A percentile compares a stretch with the other conserved stretches of the same genome.
Conservation (phyloP, 37 sponge, comb jelly and placozoan species). For the Mnemiopsis leidyi region DNA sequence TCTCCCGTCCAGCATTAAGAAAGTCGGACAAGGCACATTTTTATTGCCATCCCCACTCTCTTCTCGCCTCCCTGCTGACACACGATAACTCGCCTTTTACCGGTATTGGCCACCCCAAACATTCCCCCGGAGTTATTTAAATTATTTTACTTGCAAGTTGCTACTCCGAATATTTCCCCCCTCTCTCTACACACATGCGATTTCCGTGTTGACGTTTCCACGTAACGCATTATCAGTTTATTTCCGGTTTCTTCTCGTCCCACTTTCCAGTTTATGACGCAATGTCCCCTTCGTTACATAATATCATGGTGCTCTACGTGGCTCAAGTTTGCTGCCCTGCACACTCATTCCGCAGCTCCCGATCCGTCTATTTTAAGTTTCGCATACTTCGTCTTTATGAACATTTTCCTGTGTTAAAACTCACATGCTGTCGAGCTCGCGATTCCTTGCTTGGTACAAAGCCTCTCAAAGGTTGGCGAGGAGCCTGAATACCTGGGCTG, state of each 20-base stretch:
- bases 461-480: background rate
- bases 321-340: too few species aligned
- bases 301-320: too few species aligned
- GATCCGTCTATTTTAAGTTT: too few species aligned
- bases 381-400: too few species aligned
- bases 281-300: too few species aligned
- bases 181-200: background rate
- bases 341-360: too few species aligned
- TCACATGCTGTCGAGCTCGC: too few species aligned
- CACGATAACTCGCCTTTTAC: background rate
- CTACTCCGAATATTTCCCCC: background rate
- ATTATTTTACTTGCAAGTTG: background rate
- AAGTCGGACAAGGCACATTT: background rate
- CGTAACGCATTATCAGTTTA: background rate
- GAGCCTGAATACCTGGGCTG: background rate
- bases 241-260: background rate
- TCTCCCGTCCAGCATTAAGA: too few species aligned
- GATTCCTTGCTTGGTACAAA: background rate
- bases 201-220: background rate
- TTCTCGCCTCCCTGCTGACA: background rate
- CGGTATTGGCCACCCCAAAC: background rate
- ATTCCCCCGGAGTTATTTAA: background rate
- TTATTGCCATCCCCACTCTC: background rate
- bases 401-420: too few species aligned
- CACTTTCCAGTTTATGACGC: too few species aligned